Base-by-base conservation (phyloP, 2,797 vertebrate species). In the Notoglanidium macrostoma region DNA sequence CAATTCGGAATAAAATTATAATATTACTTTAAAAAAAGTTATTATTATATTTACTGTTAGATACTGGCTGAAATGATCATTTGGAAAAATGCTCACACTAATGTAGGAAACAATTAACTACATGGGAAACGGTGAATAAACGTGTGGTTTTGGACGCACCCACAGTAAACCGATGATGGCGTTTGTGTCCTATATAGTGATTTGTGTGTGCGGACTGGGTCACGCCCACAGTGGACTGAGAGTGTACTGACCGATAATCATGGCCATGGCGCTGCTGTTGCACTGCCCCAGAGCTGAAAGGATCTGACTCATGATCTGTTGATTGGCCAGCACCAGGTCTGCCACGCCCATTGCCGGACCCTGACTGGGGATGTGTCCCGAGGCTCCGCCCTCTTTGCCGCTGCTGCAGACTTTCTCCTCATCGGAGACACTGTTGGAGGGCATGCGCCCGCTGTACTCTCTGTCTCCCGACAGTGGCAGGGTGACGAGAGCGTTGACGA, bases 221-320 rank as follows among this genome's bases (percentile, higher is more conserved):
- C 54, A n/a, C 10, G 82, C 29, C 49, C 65, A 23, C 29, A 46
- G 5, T 4, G 32, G 67, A 57, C 46, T 7, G 9, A 29, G 1
- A 21, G n/a, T 21, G 54, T 74, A 94, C 97, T 68, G 96, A 99
- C 98, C 98, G 87, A 99, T 99, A 89, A 99, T 99, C 98, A 99
- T 99, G 73, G 98, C 98, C 98, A 99, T 99, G 91, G 98, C 98
- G 21, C 98, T 99, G 96, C 98, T 99, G 95, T 99, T 99, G 95
- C 98, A 99, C 90, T 99, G 98, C 68, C 98, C 98, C 88, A 99
- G 93, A 0, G 98, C 98, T 0, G 98, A 99, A 90, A 99, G 92
- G 94, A 99, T 99, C 95, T 99, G 98, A 93, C 98, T 99, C 98
- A 99, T 99, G 67, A 99, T 99, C 89, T 99, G 98, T 87, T 99